Evolutionary conservation across 2,888 invertebrate genomes (phyloP).

Genomic region (Pachymerium ferrugineum): DNA sequence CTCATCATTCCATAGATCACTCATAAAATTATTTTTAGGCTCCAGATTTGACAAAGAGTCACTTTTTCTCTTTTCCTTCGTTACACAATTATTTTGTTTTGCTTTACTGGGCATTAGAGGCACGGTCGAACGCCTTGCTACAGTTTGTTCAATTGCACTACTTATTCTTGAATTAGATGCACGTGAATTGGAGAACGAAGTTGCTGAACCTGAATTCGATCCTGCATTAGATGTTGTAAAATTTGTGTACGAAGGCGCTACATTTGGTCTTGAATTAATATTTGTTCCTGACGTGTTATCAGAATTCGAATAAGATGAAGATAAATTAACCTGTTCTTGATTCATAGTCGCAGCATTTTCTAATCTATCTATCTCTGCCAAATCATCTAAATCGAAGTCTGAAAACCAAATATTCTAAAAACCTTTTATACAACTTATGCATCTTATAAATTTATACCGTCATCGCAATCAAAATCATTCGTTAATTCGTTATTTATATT

Average conservation of each 20-base stretch:
- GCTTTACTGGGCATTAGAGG: no score
- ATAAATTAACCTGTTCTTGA: neutral
- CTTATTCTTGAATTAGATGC: no score
- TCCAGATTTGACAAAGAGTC: neutral
- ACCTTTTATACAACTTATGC: neutral
- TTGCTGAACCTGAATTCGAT: no score
- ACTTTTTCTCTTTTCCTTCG: neutral
- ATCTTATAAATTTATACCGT: neutral
- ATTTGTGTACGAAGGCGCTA: no score
- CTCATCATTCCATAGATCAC: neutral
- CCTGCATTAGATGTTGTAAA: no score
- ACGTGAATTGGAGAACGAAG: no score
- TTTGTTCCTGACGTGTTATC: no score
- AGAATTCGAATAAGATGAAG: neutral
- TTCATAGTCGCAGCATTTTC: neutral
- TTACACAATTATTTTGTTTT: neutral
- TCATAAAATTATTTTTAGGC: neutral
- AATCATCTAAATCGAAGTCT: neutral
- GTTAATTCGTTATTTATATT: neutral
- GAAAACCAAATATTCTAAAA: neutral
- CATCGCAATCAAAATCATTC: neutral
- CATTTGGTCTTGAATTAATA: no score
- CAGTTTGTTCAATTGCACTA: no score
- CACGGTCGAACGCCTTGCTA: no score
- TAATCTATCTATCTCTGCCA: neutral